Percentiles rank a stretch among this genome's conserved stretches.
These are phyloP conservation scores for Lochmaea capreae DNA, from an alignment of 2,888 invertebrate species.

Conservation along the genomic window DNA sequence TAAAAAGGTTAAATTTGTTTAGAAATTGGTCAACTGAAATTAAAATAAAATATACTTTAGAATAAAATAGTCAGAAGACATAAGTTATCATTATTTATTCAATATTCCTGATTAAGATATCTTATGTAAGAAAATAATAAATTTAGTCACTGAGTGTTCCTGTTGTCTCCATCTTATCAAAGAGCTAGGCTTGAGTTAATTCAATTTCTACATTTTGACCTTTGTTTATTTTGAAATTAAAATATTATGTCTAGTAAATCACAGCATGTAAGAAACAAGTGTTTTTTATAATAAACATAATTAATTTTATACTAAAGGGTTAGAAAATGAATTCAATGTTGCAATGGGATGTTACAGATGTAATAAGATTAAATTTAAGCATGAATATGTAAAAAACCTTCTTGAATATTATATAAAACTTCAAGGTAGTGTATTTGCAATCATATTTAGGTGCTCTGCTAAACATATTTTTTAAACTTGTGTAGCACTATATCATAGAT, in stretches of 20 bases:
- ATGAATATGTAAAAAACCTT: not conserved
- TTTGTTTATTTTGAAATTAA: too few species aligned
- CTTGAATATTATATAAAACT: not conserved
- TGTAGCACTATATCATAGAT: too few species aligned
- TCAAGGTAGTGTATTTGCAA: not conserved
- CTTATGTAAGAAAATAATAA: too few species aligned
- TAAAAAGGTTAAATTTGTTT: constrained; percentile 2
- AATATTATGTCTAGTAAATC: too few species aligned
- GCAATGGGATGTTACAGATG: not conserved
- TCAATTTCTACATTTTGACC: too few species aligned
- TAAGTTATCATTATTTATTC: not conserved
- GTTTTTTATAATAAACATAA: not conserved
- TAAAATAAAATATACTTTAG: constrained; percentile 11
- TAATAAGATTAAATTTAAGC: not conserved
- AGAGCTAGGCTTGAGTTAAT: too few species aligned
- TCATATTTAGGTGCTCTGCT: not conserved
- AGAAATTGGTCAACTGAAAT: constrained; percentile 9
- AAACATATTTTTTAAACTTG: too few species aligned
- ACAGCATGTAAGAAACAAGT: too few species aligned
- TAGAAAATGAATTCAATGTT: not conserved
- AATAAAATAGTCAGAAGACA: not conserved
- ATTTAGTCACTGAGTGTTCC: too few species aligned
- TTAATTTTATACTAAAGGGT: not conserved
- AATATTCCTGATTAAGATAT: too few species aligned
- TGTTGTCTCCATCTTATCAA: too few species aligned